These are phyloP conservation scores for Tiliacea citrago DNA, from an alignment of 2,888 invertebrate genomes.

Conservation along the genomic window DNA sequence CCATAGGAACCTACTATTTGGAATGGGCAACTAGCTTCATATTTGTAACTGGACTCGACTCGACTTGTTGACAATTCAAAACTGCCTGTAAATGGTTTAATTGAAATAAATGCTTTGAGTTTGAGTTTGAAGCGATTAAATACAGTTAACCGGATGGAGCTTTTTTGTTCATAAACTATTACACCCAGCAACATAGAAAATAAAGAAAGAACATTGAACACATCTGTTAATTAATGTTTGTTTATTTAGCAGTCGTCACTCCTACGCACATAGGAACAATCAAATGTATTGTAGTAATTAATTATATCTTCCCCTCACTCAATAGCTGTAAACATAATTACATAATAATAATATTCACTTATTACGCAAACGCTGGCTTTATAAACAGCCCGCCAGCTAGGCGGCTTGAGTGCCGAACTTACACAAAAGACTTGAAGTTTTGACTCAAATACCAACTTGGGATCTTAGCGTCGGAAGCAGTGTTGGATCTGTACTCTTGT, in stretches of 20 bases:
- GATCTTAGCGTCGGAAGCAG: constrained; percentile 73
- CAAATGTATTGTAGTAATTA: background rate
- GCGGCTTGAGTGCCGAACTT: constrained; percentile 70
- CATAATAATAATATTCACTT: constrained; percentile 39
- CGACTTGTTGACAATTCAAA: no score
- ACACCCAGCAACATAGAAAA: background rate
- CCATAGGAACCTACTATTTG: no score
- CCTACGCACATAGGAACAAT: no score
- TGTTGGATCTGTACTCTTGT: constrained; percentile 60
- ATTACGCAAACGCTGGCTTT: constrained; percentile 36
- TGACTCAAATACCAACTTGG: constrained; percentile 71
- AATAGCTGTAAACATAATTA: constrained; percentile 18
- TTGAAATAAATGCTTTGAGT: no score
- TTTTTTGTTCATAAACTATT: no score
- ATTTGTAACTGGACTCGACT: no score
- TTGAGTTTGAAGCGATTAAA: no score
- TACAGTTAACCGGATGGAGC: no score
- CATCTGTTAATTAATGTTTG: background rate
- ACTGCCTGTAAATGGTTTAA: no score
- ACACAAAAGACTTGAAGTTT: constrained; percentile 78
- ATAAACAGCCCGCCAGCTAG: constrained; percentile 67
- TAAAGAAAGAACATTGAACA: background rate
- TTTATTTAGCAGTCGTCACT: background rate
- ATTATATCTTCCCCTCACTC: background rate
- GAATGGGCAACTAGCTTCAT: no score